These are phyloP conservation scores for Lasaia peninsularis DNA, from an alignment of 1,140 invertebrate species.

Conservation along the genomic window DNA sequence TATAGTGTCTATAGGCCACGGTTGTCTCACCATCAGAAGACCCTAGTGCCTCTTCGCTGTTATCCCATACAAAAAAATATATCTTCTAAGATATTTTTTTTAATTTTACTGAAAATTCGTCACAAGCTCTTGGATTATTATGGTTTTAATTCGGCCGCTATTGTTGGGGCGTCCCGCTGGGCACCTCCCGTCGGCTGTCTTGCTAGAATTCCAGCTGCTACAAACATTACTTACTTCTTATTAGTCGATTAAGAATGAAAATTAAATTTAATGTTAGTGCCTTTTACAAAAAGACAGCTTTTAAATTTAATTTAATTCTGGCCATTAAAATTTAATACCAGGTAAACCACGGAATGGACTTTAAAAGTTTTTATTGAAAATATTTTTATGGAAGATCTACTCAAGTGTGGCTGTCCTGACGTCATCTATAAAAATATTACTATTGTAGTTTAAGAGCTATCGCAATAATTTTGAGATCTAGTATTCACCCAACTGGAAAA, in stretches of 20 bases:
- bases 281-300: constrained; percentile 14
- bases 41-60: too few relatives aligned
- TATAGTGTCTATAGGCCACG: too few relatives aligned
- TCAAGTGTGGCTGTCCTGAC: too few relatives aligned
- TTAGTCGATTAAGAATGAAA: constrained; percentile 64
- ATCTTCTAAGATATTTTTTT: too few relatives aligned
- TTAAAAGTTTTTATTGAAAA: neutral
- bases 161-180: constrained; percentile 68
- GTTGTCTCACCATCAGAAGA: too few relatives aligned
- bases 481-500: too few relatives aligned
- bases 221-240: constrained; percentile 68
- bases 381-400: too few relatives aligned
- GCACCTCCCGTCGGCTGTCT: constrained; percentile 60
- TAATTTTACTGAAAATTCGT: neutral
- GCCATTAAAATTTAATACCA: neutral
- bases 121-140: constrained; percentile 38
- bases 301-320: constrained; percentile 1
- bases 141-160: constrained; percentile 74
- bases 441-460: too few relatives aligned
- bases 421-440: too few relatives aligned
- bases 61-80: too few relatives aligned
- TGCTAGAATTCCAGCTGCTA: constrained; percentile 67
- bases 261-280: constrained; percentile 45
- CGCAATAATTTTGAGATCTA: too few relatives aligned
- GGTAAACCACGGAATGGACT: neutral